These are phyloP conservation scores for Philereme vetulata DNA, from an alignment of 2,888 invertebrate species.

Conservation along the genomic window DNA sequence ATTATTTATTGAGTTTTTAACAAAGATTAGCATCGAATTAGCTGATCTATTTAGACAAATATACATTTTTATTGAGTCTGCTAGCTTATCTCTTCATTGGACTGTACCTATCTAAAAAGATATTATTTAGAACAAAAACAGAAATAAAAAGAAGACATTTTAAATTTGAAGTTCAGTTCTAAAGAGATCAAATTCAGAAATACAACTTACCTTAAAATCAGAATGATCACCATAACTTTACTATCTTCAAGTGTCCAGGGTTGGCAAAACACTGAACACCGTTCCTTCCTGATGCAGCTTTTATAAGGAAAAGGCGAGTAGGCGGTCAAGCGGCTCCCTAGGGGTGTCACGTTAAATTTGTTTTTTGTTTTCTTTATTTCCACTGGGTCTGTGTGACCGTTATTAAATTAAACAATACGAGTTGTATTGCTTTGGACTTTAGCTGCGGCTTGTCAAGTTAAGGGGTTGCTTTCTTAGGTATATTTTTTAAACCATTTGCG, in stretches of 20 bases:
- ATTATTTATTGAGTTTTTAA: too few relatives aligned
- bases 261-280: conserved; percentile 45
- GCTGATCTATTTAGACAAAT: too few relatives aligned
- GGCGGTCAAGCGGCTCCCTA: conserved; percentile 57
- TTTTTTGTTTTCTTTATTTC: conserved; percentile 58
- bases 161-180: too few relatives aligned
- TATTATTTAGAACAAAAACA: too few relatives aligned
- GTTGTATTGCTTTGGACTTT: conserved; percentile 66
- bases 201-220: neutral
- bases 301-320: conserved; percentile 62
- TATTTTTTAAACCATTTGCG: too few relatives aligned
- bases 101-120: too few relatives aligned
- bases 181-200: too few relatives aligned
- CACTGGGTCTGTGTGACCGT: conserved; percentile 57
- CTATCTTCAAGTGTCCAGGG: conserved; percentile 22
- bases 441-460: conserved; percentile 44
- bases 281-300: conserved; percentile 45
- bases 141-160: too few relatives aligned
- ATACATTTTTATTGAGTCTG: too few relatives aligned
- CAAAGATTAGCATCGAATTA: too few relatives aligned
- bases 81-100: too few relatives aligned
- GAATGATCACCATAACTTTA: conserved; percentile 14
- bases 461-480: conserved; percentile 42
- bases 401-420: conserved; percentile 80
- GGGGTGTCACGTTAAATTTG: conserved; percentile 66